Evolutionary conservation across 2,113 vertebrate species (phyloP).

Genomic region (Gorsachius goisagi): DNA sequence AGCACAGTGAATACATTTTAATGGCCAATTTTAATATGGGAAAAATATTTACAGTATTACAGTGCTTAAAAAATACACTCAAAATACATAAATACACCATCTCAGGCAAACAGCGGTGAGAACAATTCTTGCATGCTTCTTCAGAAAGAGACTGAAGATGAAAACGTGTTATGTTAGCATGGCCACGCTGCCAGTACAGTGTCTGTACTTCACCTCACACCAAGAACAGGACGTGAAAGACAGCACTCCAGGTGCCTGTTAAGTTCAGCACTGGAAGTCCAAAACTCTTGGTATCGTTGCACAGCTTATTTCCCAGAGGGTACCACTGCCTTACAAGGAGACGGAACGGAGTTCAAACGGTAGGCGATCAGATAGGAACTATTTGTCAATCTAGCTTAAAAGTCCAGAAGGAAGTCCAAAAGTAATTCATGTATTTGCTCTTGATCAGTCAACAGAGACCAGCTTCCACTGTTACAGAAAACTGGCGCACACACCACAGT

Average conservation of each 20-base stretch:
- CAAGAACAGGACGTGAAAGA: not conserved
- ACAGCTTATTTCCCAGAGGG: not conserved
- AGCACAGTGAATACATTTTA: not conserved
- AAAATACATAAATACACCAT: not conserved
- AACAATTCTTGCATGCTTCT: not conserved
- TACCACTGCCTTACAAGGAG: not conserved
- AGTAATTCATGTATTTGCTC: not conserved
- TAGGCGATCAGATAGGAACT: not conserved
- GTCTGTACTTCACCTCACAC: not conserved
- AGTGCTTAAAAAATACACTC: not conserved
- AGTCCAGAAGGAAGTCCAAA: not conserved
- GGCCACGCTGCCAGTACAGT: not conserved
- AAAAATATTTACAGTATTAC: not conserved
- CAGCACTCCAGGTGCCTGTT: not conserved
- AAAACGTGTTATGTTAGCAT: fast-evolving
- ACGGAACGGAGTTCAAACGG: not conserved
- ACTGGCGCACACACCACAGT: not conserved
- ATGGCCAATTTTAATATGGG: not conserved
- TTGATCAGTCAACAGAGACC: not conserved
- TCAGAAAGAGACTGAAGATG: not conserved
- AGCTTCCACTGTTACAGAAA: not conserved
- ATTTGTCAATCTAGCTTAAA: not conserved
- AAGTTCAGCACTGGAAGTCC: not conserved
- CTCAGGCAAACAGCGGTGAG: not conserved
- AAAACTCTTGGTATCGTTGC: not conserved